These are phyloP conservation scores for Caradrina kadenii DNA, from an alignment of 2,888 invertebrate genomes.

Conservation along the genomic window DNA sequence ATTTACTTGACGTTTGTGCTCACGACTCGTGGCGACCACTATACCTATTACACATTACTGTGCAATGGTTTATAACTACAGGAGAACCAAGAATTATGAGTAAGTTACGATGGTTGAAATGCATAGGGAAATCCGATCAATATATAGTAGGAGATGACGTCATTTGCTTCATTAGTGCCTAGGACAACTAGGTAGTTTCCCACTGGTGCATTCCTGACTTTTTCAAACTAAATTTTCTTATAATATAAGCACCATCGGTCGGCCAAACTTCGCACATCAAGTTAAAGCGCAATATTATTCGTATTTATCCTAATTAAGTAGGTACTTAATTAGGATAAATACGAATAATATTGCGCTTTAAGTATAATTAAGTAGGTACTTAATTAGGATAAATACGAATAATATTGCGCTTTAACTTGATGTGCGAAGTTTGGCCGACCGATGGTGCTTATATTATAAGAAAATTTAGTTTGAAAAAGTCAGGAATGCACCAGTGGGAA, in stretches of 20 bases:
- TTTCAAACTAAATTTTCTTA: too few relatives aligned
- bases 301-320: not conserved
- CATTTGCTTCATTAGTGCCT: conserved; percentile 8
- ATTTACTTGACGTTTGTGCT: too few relatives aligned
- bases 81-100: not conserved
- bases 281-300: not conserved
- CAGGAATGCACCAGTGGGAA: too few relatives aligned
- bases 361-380: too few relatives aligned
- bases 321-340: conserved; percentile 1
- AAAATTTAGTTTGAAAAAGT: too few relatives aligned
- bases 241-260: too few relatives aligned
- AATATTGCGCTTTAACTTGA: not conserved
- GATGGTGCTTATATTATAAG: too few relatives aligned
- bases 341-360: not conserved
- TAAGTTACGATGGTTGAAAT: not conserved
- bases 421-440: not conserved
- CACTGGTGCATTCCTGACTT: too few relatives aligned
- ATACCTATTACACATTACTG: too few relatives aligned
- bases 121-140: conserved; percentile 8
- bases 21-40: too few relatives aligned
- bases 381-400: not conserved
- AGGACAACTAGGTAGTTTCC: not conserved
- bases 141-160: conserved; percentile 1
- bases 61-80: too few relatives aligned
- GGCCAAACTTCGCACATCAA: not conserved